Evolutionary conservation across 2,797 vertebrate genomes (phyloP).

Genomic region (Gobionotothen gibberifrons): DNA sequence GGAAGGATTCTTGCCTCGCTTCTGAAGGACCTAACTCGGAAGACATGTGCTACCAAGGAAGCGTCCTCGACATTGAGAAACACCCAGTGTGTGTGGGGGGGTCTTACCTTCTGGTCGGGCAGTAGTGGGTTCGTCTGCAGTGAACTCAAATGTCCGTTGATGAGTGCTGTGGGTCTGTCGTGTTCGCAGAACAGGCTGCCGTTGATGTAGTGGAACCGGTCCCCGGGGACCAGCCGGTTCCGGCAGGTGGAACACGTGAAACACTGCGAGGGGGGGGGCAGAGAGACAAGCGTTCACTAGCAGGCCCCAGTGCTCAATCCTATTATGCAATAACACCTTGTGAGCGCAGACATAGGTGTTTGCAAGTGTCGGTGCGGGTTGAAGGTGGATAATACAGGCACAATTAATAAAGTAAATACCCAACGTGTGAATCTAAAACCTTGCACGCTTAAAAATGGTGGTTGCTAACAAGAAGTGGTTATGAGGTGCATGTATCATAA

Average conservation of each 20-base stretch:
- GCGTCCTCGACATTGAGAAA: no score
- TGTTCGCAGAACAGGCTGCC: conserved; percentile 99
- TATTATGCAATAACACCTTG: conserved; percentile 24
- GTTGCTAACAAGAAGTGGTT: no score
- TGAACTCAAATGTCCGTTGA: conserved; percentile 99
- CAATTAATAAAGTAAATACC: background rate
- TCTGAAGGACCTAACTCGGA: no score
- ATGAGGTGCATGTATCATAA: no score
- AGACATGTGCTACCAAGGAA: no score
- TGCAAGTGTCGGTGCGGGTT: background rate
- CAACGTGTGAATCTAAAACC: no score
- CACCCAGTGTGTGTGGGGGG: background rate
- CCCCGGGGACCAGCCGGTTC: conserved; percentile 98
- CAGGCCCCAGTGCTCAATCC: conserved; percentile 1
- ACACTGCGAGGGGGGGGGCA: conserved; percentile 85
- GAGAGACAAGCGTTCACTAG: conserved; percentile 26
- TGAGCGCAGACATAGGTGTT: background rate
- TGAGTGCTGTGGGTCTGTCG: conserved; percentile 99
- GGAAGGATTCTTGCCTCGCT: no score
- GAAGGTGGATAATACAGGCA: background rate
- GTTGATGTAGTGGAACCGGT: conserved; percentile 99
- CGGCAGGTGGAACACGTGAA: conserved; percentile 99
- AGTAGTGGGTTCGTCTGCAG: conserved; percentile 99
- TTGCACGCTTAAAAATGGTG: no score
- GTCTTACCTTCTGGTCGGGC: conserved; percentile 98